Base-by-base conservation (phyloP, 2,888 invertebrate genomes). In the Chalcis sispes region DNA sequence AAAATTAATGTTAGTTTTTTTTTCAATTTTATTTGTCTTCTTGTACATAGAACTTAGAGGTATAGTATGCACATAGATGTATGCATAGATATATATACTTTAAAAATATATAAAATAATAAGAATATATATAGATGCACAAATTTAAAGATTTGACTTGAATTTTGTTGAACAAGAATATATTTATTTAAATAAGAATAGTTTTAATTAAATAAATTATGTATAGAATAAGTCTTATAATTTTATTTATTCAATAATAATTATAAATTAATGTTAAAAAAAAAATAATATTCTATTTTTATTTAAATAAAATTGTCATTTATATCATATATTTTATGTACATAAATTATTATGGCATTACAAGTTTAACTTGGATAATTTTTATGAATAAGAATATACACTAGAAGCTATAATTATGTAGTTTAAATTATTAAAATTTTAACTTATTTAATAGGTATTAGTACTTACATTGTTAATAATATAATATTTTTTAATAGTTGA, bases 341-440 rank as follows among this genome's bases (percentile, higher is more conserved):
- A 25, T 3, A 1, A 42, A 42, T 42, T 32, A 5, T 32, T 5
- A 32, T 5, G 3, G 32, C 8, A 8, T 32, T 32, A 18, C n/a
- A n/a, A n/a, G n/a, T n/a, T n/a, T n/a, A n/a, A n/a, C n/a, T n/a
- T n/a, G n/a, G n/a, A n/a, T n/a, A n/a, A n/a, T n/a, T n/a, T n/a
- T n/a, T n/a, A n/a, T n/a, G n/a, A n/a, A n/a, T n/a, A n/a, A n/a
- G n/a, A n/a, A n/a, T n/a, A n/a, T n/a, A n/a, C n/a, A n/a, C n/a
- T n/a, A 56, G 10, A 36, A 59, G 4, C 20, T 59, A 8, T 59
- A 1, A 59, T 10, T 59, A 20, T 59, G 27, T 58, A 67, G 56
- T 42, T 15, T 67, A 67, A 46, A 58, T 56, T n/a, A n/a, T n/a
- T 40, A 42, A 4, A 25, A 56, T 1, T 67, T 67, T 52, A 66